Evolutionary conservation across 2,888 invertebrate genomes (phyloP).

Genomic region (Tetragonisca angustula): DNA sequence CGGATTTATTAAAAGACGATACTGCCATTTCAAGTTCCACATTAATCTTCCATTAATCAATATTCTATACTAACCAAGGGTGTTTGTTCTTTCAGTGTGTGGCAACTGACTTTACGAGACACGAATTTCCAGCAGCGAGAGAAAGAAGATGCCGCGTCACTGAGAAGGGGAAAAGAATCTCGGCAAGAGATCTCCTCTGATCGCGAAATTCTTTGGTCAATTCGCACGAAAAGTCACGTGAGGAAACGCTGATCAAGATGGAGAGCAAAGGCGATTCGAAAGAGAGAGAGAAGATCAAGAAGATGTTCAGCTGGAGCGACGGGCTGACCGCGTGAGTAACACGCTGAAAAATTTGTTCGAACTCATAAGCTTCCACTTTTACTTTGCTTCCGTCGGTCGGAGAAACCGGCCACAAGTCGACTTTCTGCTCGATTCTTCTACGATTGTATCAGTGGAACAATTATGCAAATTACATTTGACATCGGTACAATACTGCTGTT

Average conservation of each 20-base stretch:
- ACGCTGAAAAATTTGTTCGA: constrained; percentile 19
- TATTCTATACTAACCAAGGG: neutral
- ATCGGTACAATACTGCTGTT: neutral
- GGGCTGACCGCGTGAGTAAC: constrained; percentile 79
- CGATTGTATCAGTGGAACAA: neutral
- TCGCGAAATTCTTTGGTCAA: neutral
- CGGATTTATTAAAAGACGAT: too few species aligned
- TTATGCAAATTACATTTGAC: neutral
- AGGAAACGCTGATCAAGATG: constrained; percentile 60
- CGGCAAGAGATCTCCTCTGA: neutral
- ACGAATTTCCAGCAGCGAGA: neutral
- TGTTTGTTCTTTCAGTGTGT: neutral
- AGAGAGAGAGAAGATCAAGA: constrained; percentile 85
- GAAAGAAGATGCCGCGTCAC: constrained; percentile 35
- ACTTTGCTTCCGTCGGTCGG: constrained; percentile 39
- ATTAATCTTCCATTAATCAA: too few species aligned
- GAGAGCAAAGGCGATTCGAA: constrained; percentile 74
- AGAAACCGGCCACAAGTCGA: neutral
- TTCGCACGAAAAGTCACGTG: neutral
- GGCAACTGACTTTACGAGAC: neutral
- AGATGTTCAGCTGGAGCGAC: constrained; percentile 88
- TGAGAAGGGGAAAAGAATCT: neutral
- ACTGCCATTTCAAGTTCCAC: too few species aligned
- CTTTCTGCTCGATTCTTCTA: neutral
- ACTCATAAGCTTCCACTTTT: constrained; percentile 25